These are phyloP conservation scores for Macropis europaea DNA, from an alignment of 2,888 invertebrate genomes.

Conservation along the genomic window DNA sequence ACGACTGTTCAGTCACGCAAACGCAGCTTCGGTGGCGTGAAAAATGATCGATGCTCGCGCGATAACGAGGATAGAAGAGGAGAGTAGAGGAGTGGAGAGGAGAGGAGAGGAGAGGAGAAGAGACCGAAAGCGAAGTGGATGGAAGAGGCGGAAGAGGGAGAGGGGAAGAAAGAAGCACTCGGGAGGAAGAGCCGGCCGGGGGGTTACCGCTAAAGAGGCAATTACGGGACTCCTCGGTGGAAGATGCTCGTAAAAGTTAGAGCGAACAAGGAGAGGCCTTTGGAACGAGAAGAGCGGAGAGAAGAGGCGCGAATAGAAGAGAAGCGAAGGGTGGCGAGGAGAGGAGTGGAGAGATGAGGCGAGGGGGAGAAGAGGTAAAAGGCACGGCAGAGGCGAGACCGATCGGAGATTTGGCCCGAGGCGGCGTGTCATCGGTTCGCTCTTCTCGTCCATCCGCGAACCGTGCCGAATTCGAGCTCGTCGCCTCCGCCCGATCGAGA, in stretches of 20 bases:
- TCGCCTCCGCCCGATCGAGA: constrained; percentile 46
- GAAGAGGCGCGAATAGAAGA: constrained; percentile 23
- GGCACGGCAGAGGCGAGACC: constrained; percentile 20
- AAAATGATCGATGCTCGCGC: constrained; percentile 11
- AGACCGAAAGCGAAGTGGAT: neutral
- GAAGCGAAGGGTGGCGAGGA: constrained; percentile 60
- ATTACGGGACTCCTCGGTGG: constrained; percentile 72
- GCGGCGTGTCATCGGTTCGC: constrained; percentile 76
- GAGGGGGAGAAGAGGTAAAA: neutral
- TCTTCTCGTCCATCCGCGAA: constrained; percentile 64
- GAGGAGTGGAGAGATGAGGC: neutral
- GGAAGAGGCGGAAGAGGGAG: neutral
- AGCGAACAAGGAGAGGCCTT: constrained; percentile 59
- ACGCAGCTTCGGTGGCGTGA: too few species aligned
- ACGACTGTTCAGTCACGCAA: too few species aligned
- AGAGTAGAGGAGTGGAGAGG: constrained; percentile 5
- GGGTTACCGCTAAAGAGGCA: constrained; percentile 76
- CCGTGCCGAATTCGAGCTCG: constrained; percentile 65
- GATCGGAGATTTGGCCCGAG: constrained; percentile 66
- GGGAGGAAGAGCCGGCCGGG: constrained; percentile 37
- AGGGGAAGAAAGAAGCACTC: constrained; percentile 38
- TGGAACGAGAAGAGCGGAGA: constrained; percentile 21
- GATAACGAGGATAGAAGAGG: neutral
- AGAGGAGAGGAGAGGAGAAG: neutral
- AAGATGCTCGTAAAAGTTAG: constrained; percentile 76